Evolutionary conservation across 2,113 vertebrate species (phyloP).

Genomic region (Ictalurus punctatus): DNA sequence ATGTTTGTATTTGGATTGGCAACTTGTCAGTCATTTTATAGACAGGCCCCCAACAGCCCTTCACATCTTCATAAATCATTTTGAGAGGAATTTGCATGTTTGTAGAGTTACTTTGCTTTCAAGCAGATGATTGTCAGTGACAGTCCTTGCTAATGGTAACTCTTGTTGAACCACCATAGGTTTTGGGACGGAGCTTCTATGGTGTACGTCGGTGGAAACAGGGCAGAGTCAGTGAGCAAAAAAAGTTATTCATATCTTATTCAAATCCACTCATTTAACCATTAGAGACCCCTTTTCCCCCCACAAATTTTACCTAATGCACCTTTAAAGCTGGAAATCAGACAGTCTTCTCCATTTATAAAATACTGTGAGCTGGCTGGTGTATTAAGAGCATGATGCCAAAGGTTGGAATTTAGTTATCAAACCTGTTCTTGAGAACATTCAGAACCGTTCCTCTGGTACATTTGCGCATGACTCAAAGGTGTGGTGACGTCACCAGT

Average conservation of each 20-base stretch:
- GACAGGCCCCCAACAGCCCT: not conserved
- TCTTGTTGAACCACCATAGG: not conserved
- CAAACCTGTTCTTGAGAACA: constrained; percentile 59
- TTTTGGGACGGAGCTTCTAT: not conserved
- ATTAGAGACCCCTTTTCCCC: not conserved
- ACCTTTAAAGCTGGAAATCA: not conserved
- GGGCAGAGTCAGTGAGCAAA: not conserved
- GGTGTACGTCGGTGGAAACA: not conserved
- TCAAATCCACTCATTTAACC: not conserved
- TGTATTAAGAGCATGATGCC: not conserved
- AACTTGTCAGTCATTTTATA: too few species aligned
- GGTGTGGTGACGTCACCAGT: constrained; percentile 17
- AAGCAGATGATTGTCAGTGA: not conserved
- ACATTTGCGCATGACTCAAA: constrained; percentile 4
- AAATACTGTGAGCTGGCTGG: not conserved
- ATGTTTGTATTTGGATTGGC: not conserved
- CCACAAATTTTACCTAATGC: not conserved
- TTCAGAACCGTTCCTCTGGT: not conserved
- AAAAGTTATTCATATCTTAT: not conserved
- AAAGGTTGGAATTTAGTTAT: constrained; percentile 32
- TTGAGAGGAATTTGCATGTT: not conserved
- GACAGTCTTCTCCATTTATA: not conserved
- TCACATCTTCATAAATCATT: not conserved
- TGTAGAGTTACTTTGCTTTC: not conserved
- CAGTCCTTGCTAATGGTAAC: too few species aligned